A percentile compares a stretch with the other conserved stretches of the same genome.
These are phyloP conservation scores for Diphyllodes magnificus DNA, from an alignment of 2,113 vertebrate genomes.

Conservation along the genomic window DNA sequence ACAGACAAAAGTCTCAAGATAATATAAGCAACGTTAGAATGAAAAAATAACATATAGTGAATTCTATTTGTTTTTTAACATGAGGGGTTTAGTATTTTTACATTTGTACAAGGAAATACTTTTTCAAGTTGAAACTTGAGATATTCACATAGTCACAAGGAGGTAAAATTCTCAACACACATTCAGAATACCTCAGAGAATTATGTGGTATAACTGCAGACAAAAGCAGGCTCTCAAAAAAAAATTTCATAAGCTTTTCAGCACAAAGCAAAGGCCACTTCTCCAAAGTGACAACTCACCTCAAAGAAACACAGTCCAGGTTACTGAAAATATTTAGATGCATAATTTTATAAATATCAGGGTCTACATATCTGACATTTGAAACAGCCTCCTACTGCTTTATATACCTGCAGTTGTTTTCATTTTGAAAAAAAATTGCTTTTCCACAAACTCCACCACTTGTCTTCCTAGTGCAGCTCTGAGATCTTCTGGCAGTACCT, in stretches of 20 bases:
- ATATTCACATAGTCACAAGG: background rate
- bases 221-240: background rate
- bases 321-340: background rate
- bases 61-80: background rate
- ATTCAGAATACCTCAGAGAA: background rate
- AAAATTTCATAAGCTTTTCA: background rate
- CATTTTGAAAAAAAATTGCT: background rate
- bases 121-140: background rate
- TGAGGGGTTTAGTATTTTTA: background rate
- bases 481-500: background rate
- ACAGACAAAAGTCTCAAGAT: background rate
- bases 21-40: background rate
- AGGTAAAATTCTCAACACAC: background rate
- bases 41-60: background rate
- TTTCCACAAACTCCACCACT: background rate
- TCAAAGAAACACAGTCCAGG: background rate
- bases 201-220: background rate
- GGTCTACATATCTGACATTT: background rate
- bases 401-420: background rate
- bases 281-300: background rate
- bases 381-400: background rate
- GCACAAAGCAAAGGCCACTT: background rate
- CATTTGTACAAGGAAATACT: background rate
- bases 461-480: background rate
- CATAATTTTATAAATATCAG: background rate